phyloP scores from a whole-genome alignment of 2,888 invertebrate genomes.

The Toxonevra muliebris region DNA sequence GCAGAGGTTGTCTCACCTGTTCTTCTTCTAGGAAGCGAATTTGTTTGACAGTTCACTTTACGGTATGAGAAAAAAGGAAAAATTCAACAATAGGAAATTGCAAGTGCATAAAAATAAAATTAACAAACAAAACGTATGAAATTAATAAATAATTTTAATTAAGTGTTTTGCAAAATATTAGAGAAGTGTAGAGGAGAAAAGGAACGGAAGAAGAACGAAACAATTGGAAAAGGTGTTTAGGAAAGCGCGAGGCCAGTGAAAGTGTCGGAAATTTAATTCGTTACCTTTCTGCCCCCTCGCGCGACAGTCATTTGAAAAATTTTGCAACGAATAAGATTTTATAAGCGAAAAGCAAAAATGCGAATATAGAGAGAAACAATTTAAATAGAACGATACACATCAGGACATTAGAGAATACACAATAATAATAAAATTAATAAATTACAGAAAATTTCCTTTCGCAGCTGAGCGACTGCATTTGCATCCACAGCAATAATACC shows the following conservation, averaged over 20 bases:
- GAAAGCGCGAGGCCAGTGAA: conserved; percentile 30
- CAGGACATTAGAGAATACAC: conserved; percentile 15
- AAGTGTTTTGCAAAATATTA: background rate
- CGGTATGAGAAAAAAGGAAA: conserved; percentile 25
- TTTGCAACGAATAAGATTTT: conserved; percentile 28
- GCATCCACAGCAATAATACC: conserved; percentile 14
- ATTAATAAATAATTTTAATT: too few species aligned
- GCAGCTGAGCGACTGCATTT: conserved; percentile 15
- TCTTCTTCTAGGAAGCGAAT: too few species aligned
- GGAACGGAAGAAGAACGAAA: background rate
- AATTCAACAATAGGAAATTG: conserved; percentile 28
- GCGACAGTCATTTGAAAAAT: background rate
- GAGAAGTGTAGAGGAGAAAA: background rate
- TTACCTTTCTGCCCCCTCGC: conserved; percentile 10
- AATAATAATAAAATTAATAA: conserved; percentile 14
- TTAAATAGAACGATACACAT: conserved; percentile 24
- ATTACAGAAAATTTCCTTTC: background rate
- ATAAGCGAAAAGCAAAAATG: conserved; percentile 16
- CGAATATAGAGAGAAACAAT: conserved; percentile 24
- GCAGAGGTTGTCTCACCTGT: too few species aligned
- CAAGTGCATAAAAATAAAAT: conserved; percentile 25
- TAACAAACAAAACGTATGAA: too few species aligned
- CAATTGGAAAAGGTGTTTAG: conserved; percentile 6
- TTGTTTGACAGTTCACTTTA: too few species aligned
- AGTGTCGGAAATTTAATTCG: conserved; percentile 34